Percentiles rank a stretch among this genome's conserved stretches.
Evolutionary conservation across 2,888 invertebrate genomes (phyloP).

Genomic region (Amphiduros pacificus): DNA sequence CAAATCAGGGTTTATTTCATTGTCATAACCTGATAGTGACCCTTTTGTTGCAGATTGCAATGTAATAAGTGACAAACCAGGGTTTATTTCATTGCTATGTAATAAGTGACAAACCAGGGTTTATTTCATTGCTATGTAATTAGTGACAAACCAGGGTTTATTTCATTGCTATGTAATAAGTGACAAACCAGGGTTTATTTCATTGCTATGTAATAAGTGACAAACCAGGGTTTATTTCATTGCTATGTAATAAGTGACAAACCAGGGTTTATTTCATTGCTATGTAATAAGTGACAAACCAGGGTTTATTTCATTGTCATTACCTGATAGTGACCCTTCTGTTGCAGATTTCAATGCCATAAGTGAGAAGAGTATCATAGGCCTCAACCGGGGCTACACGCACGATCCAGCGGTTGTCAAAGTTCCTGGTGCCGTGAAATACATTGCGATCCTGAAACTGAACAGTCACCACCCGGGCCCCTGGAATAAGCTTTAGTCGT

Average conservation of each 20-base stretch:
- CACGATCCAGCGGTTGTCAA: conserved; percentile 2
- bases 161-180: too few species aligned
- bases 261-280: too few species aligned
- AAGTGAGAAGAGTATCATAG: background rate
- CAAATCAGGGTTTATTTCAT: too few species aligned
- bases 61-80: background rate
- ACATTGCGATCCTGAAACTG: conserved; percentile 4
- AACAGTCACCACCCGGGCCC: background rate
- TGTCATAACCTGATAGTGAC: background rate
- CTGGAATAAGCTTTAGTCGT: background rate
- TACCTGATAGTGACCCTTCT: background rate
- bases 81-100: too few species aligned
- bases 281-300: too few species aligned
- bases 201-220: too few species aligned
- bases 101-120: background rate
- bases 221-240: too few species aligned
- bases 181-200: too few species aligned
- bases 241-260: too few species aligned
- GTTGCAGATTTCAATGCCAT: background rate
- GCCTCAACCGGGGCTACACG: background rate
- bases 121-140: background rate
- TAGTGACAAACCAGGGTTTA: too few species aligned
- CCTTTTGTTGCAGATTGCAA: background rate
- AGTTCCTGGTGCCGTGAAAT: background rate
- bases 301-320: too few species aligned